Evolutionary conservation across 2,797 vertebrate genomes (phyloP), one percentile per base, ranked within the genome.

Genomic region (Arrhamphus sclerolepis): DNA sequence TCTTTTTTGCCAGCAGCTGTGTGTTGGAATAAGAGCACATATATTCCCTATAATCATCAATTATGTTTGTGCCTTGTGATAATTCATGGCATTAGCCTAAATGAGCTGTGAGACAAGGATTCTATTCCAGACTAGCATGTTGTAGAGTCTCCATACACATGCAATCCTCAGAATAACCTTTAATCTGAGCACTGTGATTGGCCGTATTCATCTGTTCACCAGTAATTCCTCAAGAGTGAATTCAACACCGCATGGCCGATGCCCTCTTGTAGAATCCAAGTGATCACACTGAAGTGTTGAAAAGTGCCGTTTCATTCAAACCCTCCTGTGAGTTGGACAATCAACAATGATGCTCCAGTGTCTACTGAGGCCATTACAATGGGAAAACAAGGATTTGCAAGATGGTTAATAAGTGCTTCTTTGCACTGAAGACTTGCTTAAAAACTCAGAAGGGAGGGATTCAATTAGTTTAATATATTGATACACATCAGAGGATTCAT

Each of bases 121-220:
- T 17, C 44, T 56, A 71, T 66, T 70, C 70, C 62, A 53, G 61
- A 67, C 66, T 56, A 75, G 73, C 42, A 46, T 78, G 58, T 76
- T 75, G 55, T 72, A 58, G 76, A 59, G 66, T 57, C 64, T 41
- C 56, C 38, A 26, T 10, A 54, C 66, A 80, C 72, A 61, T 42
- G 66, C 72, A 68, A 79, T 77, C 70, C 81, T 75, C 74, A 66
- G 66, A 78, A 80, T 62, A 48, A 64, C 66, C 69, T 84, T 77
- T 72, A 85, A 86, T 88, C 76, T 72, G 62, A 56, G 60, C 66
- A 79, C 80, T 80, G 80, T 84, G 66, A 74, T 56, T 24, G 66
- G 70, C 78, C 78, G 79, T 78, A 81, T 86, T 86, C 76, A 85
- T 89, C 85, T 87, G 85, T 78, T 86, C 75, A 7, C 74, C 71